phyloP scores from a whole-genome alignment of 92 coral and sea anemone genomes.

The Umimayanthus chanpuru region DNA sequence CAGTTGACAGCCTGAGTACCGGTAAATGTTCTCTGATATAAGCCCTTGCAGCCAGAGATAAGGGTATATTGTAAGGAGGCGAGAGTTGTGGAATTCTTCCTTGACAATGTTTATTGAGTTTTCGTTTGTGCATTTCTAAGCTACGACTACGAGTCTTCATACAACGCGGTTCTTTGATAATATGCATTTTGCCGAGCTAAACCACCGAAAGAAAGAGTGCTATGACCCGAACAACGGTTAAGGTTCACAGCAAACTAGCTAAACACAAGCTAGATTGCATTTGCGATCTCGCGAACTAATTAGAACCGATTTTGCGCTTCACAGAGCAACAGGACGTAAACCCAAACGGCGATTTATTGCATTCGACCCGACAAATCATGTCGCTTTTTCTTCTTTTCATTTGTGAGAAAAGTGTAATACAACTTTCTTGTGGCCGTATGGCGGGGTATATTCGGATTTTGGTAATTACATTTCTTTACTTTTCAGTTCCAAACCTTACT shows the following conservation, averaged over 20 bases:
- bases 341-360: background rate
- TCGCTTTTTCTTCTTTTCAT: background rate
- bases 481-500: constrained; percentile 23
- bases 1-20: constrained; percentile 1
- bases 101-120: background rate
- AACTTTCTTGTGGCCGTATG: background rate
- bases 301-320: constrained; percentile 44
- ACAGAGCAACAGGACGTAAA: constrained; percentile 5
- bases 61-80: background rate
- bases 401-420: background rate
- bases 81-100: background rate
- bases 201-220: background rate
- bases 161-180: background rate
- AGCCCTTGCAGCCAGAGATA: constrained; percentile 2
- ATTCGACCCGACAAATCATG: background rate
- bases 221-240: constrained; percentile 4
- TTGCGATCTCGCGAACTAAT: constrained; percentile 29
- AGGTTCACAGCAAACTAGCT: constrained; percentile 2
- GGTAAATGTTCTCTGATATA: background rate
- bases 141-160: no score
- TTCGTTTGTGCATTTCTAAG: background rate
- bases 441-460: background rate
- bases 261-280: constrained; percentile 23
- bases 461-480: constrained; percentile 37
- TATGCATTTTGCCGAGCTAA: constrained; percentile 16